These are phyloP conservation scores for Sus cebifrons DNA, from an alignment of 2,797 vertebrate species.

Conservation along the genomic window DNA sequence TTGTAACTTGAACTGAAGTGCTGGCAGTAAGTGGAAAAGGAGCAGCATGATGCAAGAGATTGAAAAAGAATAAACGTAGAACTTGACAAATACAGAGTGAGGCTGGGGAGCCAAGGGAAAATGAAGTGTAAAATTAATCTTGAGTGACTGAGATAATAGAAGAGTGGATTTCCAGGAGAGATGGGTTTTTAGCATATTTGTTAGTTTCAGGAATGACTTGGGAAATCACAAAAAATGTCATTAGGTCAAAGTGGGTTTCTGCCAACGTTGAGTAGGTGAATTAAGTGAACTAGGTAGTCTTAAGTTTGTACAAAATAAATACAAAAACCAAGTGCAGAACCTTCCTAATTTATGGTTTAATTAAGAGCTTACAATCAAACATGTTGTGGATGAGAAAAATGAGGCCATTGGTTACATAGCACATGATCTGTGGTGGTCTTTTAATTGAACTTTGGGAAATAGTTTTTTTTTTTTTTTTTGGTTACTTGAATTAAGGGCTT, in stretches of 20 bases:
- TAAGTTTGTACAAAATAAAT: not conserved
- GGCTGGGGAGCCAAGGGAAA: not conserved
- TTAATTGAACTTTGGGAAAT: not conserved
- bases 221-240: not conserved
- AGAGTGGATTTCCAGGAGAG: not conserved
- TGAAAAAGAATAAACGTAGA: not conserved
- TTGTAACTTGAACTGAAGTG: not conserved
- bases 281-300: not conserved
- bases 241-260: not conserved
- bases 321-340: not conserved
- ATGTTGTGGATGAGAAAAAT: constrained; percentile 19
- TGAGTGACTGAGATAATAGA: not conserved
- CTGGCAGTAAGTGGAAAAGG: not conserved
- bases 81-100: not conserved
- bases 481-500: not conserved
- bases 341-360: not conserved
- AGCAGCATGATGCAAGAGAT: not conserved
- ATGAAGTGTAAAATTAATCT: not conserved
- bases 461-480: not conserved
- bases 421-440: not conserved
- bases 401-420: not conserved
- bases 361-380: not conserved
- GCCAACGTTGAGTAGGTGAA: not conserved
- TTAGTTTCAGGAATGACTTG: not conserved
- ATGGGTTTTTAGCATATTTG: not conserved